phyloP scores from a whole-genome alignment of 2,797 vertebrate genomes.

The Gallinago solitaria region DNA sequence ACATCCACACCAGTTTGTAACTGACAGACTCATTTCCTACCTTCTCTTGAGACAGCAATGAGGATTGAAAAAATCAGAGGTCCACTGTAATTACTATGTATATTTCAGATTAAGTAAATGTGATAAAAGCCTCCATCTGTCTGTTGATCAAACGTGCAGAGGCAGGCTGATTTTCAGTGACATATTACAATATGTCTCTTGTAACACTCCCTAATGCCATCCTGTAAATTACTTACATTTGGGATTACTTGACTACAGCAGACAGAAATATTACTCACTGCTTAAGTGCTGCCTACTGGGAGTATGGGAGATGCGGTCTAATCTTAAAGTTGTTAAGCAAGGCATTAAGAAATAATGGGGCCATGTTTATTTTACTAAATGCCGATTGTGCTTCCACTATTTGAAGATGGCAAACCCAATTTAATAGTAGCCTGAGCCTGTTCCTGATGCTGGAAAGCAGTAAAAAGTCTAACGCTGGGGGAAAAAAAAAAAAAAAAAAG shows the following conservation, averaged over 20 bases:
- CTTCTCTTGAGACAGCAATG: slow-evolving; percentile 74
- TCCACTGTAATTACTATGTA: slow-evolving; percentile 81
- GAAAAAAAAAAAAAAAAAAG: not conserved
- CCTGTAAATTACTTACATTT: slow-evolving; percentile 80
- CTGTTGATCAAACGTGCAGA: slow-evolving; percentile 80
- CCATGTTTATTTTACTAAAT: slow-evolving; percentile 78
- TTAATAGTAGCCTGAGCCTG: slow-evolving; percentile 37
- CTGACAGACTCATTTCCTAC: slow-evolving; percentile 75
- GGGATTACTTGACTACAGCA: slow-evolving; percentile 78
- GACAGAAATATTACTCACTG: slow-evolving; percentile 79
- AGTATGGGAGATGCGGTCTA: slow-evolving; percentile 59
- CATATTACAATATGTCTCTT: slow-evolving; percentile 80
- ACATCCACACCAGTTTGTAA: slow-evolving; percentile 48
- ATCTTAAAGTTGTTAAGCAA: slow-evolving; percentile 78
- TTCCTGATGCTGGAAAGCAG: slow-evolving; percentile 11
- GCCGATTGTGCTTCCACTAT: slow-evolving; percentile 47
- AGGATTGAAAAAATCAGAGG: slow-evolving; percentile 75
- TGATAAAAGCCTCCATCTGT: slow-evolving; percentile 84
- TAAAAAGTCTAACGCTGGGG: not conserved
- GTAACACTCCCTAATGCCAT: slow-evolving; percentile 74
- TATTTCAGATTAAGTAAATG: slow-evolving; percentile 85
- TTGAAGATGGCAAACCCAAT: slow-evolving; percentile 66
- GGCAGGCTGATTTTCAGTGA: slow-evolving; percentile 79
- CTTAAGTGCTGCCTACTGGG: slow-evolving; percentile 76
- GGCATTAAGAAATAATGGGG: slow-evolving; percentile 77